Base-by-base conservation (phyloP, 2,113 vertebrate genomes). In the Ageneiosus marmoratus region DNA sequence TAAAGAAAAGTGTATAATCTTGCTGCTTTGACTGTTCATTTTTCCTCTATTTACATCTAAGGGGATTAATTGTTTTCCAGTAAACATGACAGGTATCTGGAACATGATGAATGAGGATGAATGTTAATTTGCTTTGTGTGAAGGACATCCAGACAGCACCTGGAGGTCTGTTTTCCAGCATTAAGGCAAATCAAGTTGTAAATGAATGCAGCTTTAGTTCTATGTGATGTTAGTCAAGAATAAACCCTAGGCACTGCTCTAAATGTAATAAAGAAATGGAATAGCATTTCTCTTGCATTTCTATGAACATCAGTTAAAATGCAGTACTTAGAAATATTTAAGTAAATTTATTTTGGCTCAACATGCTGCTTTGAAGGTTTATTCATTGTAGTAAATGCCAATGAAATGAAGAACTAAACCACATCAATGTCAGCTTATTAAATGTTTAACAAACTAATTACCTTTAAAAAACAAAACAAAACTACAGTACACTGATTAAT, bases 11-110 rank as follows among this genome's bases (percentile, higher is more conserved):
- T 46, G n/a, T n/a, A 46, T 16, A 48, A 72, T 72, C 69, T 16
- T 72, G 86, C 87, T 83, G 83, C 90, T 90, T 86, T 90, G 90
- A 92, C 90, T 91, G 86, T 88, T 41, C 83, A 84, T 10, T 86
- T 89, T 83, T 80, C 79, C 87, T 89, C 77, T 81, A 90, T 88
- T 89, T 87, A 84, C 75, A 72, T 79, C 67, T 55, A 84, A 67
- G 87, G 56, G 79, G 84, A 88, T 89, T 93, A 93, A 93, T 93
- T 93, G 92, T 93, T 92, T 92, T 90, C 82, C 76, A 70, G 53
- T 10, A 60, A 82, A 88, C 81, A 86, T 92, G 89, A 93, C 90
- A 93, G 87, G 77, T 51, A 82, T 82, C 56, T 76, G 11, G 84
- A 79, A 82, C 82, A 88, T 92, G 93, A 94, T 94, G 89, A 89